These are phyloP conservation scores for Lordiphosa clarofinis DNA, from an alignment of 1,140 invertebrate genomes.

Conservation along the genomic window DNA sequence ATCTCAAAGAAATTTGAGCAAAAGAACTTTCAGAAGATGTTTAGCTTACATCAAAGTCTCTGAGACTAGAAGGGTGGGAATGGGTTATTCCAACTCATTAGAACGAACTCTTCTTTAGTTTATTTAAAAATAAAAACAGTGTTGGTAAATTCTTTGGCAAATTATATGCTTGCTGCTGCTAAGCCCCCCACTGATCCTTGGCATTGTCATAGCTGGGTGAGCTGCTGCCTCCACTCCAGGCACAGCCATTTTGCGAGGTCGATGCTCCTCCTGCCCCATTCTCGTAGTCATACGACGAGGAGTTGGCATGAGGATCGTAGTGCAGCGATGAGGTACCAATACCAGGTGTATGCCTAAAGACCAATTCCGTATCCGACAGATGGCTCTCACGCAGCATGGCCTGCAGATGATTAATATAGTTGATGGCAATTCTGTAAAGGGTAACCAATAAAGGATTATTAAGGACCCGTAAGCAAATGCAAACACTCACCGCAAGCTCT, in stretches of 20 bases:
- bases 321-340: conserved; percentile 16
- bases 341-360: conserved; percentile 19
- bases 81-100: no score
- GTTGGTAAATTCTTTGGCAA: conserved; percentile 11
- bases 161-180: conserved; percentile 10
- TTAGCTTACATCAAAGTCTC: no score
- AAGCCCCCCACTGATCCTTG: conserved; percentile 64
- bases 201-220: conserved; percentile 50
- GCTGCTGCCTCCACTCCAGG: conserved; percentile 61
- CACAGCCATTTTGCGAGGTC: conserved; percentile 52
- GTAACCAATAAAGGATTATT: background rate
- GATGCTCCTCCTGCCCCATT: conserved; percentile 24
- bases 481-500: conserved; percentile 85
- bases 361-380: conserved; percentile 36
- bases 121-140: background rate
- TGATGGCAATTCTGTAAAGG: conserved; percentile 85
- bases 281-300: conserved; percentile 26
- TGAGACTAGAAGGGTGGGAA: no score
- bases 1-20: no score
- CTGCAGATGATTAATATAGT: conserved; percentile 89
- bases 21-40: no score
- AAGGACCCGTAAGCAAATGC: background rate
- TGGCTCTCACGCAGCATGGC: conserved; percentile 60
- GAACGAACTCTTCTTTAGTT: no score
- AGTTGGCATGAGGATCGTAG: conserved; percentile 25